phyloP scores from a whole-genome alignment of 1,140 invertebrate species.

The Ylistrum balloti region DNA sequence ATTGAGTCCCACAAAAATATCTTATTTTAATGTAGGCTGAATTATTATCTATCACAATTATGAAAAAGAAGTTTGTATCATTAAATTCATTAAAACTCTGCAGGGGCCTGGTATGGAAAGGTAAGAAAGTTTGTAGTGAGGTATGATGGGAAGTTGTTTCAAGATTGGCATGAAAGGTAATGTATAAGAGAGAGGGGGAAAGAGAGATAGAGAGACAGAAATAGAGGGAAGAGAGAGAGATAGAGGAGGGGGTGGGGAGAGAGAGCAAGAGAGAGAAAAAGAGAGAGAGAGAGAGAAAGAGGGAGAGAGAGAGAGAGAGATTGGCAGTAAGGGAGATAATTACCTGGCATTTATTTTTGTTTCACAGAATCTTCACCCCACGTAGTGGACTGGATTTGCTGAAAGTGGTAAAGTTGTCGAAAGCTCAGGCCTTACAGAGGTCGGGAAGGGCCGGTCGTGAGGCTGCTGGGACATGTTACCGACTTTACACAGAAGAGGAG shows the following conservation, averaged over 20 bases:
- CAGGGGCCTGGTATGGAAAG: no score
- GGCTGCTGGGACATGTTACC: conserved; percentile 91
- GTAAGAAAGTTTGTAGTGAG: no score
- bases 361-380: conserved; percentile 88
- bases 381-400: conserved; percentile 92
- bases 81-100: no score
- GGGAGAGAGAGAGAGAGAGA: no score
- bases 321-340: conserved; percentile 85
- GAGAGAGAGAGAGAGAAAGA: no score
- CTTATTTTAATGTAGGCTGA: no score
- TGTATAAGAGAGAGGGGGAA: no score
- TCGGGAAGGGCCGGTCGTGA: conserved; percentile 95
- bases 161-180: no score
- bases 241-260: conserved; percentile 94
- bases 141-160: no score
- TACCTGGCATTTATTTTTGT: conserved; percentile 44
- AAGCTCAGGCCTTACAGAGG: conserved; percentile 94
- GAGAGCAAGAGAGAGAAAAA: conserved; percentile 78
- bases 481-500: conserved; percentile 89
- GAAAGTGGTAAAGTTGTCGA: conserved; percentile 92
- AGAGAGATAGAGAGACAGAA: conserved; percentile 89
- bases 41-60: no score
- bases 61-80: no score
- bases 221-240: conserved; percentile 95
- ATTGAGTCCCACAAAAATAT: no score